Evolutionary conservation across 2,113 vertebrate genomes (phyloP).

Genomic region (Tapirus terrestris): DNA sequence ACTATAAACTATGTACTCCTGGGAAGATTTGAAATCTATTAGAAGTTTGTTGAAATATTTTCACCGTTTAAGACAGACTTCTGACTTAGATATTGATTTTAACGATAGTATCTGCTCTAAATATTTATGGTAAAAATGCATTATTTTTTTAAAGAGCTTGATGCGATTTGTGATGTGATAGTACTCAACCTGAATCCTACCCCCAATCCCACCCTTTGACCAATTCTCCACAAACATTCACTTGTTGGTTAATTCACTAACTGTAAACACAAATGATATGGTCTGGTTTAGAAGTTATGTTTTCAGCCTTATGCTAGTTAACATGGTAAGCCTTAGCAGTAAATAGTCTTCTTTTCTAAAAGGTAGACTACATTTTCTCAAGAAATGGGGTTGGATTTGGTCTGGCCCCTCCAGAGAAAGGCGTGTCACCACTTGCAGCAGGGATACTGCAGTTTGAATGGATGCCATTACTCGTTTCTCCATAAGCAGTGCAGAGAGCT

Average conservation of each 20-base stretch:
- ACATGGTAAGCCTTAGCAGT: constrained; percentile 64
- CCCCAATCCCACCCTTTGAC: background rate
- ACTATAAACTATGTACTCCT: constrained; percentile 68
- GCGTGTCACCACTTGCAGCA: background rate
- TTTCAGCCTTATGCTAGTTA: constrained; percentile 59
- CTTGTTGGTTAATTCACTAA: constrained; percentile 43
- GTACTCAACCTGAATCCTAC: constrained; percentile 13
- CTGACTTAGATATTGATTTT: constrained; percentile 76
- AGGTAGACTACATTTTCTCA: constrained; percentile 45
- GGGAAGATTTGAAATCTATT: constrained; percentile 67
- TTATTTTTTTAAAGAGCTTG: constrained; percentile 80
- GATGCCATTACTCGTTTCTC: constrained; percentile 66
- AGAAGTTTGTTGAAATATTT: constrained; percentile 76
- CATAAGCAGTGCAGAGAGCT: constrained; percentile 68
- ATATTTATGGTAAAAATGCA: constrained; percentile 80
- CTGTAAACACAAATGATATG: constrained; percentile 23
- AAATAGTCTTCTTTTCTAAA: constrained; percentile 40
- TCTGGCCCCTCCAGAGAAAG: constrained; percentile 24
- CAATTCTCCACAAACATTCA: background rate
- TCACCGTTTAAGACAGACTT: constrained; percentile 74
- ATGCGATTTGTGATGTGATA: constrained; percentile 71
- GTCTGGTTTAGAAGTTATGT: constrained; percentile 46
- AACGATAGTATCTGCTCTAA: constrained; percentile 72
- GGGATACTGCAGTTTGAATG: constrained; percentile 63
- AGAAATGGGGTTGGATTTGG: constrained; percentile 41